Conservation (phyloP, 2,888 invertebrate genomes). For the Bugula neritina region DNA sequence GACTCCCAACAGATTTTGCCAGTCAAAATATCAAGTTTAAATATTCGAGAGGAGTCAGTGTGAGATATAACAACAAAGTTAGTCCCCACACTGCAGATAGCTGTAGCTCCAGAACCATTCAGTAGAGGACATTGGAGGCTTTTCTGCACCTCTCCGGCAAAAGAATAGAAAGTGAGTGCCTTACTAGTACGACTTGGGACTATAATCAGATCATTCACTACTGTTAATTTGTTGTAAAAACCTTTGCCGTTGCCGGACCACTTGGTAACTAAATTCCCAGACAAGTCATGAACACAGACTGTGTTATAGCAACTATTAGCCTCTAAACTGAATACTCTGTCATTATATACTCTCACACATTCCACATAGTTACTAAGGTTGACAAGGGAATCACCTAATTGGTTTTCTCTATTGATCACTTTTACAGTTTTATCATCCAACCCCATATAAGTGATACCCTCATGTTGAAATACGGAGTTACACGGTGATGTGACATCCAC, state of each 20-base stretch:
- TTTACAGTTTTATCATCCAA: not conserved
- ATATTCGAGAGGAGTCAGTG: not conserved
- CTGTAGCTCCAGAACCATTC: not conserved
- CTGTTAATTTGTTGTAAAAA: not conserved
- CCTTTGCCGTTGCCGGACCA: not conserved
- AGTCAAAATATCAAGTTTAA: not conserved
- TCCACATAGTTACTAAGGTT: not conserved
- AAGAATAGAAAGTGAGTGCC: not conserved
- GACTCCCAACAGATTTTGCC: not conserved
- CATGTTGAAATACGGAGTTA: not conserved
- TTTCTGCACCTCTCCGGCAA: not conserved
- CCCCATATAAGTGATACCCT: not conserved
- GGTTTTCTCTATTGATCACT: not conserved
- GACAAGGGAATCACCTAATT: not conserved
- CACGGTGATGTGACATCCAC: not conserved
- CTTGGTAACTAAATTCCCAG: not conserved
- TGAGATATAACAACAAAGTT: not conserved
- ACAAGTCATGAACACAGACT: not conserved
- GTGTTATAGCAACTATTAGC: not conserved
- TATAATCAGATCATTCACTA: not conserved
- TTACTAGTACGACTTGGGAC: not conserved
- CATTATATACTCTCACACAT: not conserved
- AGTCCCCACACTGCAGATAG: not conserved
- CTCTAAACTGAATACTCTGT: not conserved
- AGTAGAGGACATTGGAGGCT: not conserved